phyloP scores from a whole-genome alignment of 2,113 vertebrate species.

The Erythrolamprus reginae region DNA sequence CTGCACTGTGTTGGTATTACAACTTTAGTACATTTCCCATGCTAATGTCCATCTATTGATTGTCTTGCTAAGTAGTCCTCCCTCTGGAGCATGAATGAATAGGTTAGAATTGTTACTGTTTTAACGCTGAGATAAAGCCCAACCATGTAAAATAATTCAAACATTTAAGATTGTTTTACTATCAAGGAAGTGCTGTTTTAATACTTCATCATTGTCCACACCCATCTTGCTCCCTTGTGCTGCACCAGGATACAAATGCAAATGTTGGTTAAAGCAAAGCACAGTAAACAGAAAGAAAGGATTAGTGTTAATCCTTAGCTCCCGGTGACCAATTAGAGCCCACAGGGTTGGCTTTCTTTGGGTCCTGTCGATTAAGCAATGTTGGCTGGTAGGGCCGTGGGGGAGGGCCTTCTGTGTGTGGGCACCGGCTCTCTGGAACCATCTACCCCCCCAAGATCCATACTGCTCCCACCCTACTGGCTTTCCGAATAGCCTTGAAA shows the following conservation, averaged over 20 bases:
- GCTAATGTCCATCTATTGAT: not conserved
- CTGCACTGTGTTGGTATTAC: not conserved
- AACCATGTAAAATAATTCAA: not conserved
- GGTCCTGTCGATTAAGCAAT: too few species aligned
- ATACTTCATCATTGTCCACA: not conserved
- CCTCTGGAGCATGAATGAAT: not conserved
- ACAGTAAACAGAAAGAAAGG: not conserved
- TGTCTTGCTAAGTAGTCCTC: not conserved
- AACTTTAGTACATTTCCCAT: not conserved
- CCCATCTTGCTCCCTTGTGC: not conserved
- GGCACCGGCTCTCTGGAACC: too few species aligned
- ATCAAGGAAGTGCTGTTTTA: not conserved
- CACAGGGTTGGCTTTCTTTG: too few species aligned
- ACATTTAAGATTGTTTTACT: not conserved
- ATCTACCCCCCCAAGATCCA: too few species aligned
- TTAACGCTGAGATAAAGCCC: not conserved
- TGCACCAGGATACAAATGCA: not conserved
- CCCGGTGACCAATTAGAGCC: too few species aligned
- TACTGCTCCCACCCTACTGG: too few species aligned
- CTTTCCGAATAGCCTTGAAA: too few species aligned
- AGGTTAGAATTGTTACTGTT: not conserved
- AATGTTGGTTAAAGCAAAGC: not conserved
- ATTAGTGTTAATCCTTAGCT: not conserved
- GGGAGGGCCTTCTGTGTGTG: too few species aligned
- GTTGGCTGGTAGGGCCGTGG: too few species aligned